Conservation (phyloP, 2,888 invertebrate genomes). For the Uloborus plumipes region DNA sequence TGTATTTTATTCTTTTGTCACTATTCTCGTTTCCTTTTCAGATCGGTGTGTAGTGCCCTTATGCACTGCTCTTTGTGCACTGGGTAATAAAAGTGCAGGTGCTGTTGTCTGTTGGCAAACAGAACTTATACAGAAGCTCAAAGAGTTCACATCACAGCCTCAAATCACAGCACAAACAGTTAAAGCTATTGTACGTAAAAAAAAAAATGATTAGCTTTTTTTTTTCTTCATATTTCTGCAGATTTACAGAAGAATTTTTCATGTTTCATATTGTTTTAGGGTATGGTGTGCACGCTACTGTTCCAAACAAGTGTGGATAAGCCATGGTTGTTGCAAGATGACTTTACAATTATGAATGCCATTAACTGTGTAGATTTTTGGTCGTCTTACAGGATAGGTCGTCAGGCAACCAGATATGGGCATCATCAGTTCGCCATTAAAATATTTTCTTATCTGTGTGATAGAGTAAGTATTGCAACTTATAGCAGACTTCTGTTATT, state of each 20-base stretch:
- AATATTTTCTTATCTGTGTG: constrained; percentile 78
- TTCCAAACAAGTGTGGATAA: constrained; percentile 84
- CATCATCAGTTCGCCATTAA: constrained; percentile 81
- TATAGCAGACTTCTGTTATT: not conserved
- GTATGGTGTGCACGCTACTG: constrained; percentile 83
- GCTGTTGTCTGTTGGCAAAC: constrained; percentile 76
- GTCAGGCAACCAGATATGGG: constrained; percentile 87
- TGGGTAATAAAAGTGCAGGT: constrained; percentile 78
- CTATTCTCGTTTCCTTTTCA: constrained; percentile 31
- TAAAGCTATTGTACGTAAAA: constrained; percentile 66
- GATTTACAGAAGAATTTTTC: too few relatives aligned
- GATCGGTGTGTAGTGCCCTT: constrained; percentile 72
- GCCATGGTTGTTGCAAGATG: constrained; percentile 78
- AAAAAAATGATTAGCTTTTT: not conserved
- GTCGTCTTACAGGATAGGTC: constrained; percentile 88
- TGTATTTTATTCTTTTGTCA: not conserved
- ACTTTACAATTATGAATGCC: constrained; percentile 76
- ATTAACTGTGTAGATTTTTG: constrained; percentile 79
- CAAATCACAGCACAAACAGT: constrained; percentile 55
- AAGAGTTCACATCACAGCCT: constrained; percentile 63
- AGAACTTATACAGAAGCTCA: constrained; percentile 70
- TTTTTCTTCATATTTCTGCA: not conserved
- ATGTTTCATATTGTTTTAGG: constrained; percentile 18
- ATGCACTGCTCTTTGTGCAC: constrained; percentile 83
- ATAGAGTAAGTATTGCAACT: constrained; percentile 69